phyloP scores from a whole-genome alignment of 2,888 invertebrate species.

The Cyrtodaria siliqua region DNA sequence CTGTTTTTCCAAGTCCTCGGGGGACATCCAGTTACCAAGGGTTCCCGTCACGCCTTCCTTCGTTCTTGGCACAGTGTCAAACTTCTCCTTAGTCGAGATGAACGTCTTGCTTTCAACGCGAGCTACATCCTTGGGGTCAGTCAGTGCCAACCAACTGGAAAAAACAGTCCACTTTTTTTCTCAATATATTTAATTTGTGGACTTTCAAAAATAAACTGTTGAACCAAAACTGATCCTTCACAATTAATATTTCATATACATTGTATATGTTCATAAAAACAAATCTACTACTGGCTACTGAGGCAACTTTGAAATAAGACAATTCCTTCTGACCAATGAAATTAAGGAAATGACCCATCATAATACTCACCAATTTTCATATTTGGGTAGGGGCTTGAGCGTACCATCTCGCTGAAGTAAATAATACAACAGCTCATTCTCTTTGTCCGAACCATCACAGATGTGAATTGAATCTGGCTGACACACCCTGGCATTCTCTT shows the following conservation, averaged over 20 bases:
- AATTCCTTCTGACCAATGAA: too few species aligned
- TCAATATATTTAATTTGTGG: too few species aligned
- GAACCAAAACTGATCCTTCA: too few species aligned
- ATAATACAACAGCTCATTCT: conserved; percentile 92
- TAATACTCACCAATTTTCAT: conserved; percentile 96
- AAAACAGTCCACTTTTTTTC: too few species aligned
- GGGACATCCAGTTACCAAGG: conserved; percentile 97
- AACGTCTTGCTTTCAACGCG: conserved; percentile 98
- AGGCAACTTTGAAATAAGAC: too few species aligned
- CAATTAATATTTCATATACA: too few species aligned
- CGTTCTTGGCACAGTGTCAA: conserved; percentile 94
- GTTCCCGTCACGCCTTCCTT: conserved; percentile 93
- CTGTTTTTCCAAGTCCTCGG: conserved; percentile 92
- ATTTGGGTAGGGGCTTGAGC: conserved; percentile 93
- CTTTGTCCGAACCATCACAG: conserved; percentile 96
- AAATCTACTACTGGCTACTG: too few species aligned
- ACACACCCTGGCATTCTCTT: conserved; percentile 91
- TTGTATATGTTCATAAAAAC: too few species aligned
- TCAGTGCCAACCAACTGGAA: conserved; percentile 95
- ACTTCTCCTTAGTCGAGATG: conserved; percentile 93
- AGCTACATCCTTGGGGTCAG: conserved; percentile 99
- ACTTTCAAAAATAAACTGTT: too few species aligned
- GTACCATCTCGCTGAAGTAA: conserved; percentile 92
- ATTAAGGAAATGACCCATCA: too few species aligned
- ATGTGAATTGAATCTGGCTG: conserved; percentile 95